Evolutionary conservation across 2,797 vertebrate genomes (phyloP).

Genomic region (Carduelis carduelis): DNA sequence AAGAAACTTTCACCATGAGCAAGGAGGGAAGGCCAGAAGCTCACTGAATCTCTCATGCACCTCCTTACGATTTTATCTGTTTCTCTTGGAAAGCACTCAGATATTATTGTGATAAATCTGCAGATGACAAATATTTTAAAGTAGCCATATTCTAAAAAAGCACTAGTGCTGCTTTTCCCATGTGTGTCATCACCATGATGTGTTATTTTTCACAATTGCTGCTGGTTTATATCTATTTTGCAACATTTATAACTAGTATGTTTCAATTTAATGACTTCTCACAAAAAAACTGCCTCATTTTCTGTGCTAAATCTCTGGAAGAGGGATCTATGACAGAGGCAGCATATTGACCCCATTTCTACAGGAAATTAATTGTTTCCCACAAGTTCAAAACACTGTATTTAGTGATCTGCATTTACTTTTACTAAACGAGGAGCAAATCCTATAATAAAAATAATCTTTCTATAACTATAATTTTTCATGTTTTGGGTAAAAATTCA

Average conservation of each 20-base stretch:
- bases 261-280: neutral
- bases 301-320: neutral
- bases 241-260: rapidly evolving
- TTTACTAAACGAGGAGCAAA: neutral
- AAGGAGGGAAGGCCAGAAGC: neutral
- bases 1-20: neutral
- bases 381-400: neutral
- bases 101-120: neutral
- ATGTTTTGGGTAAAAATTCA: slow-evolving; percentile 1
- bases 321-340: neutral
- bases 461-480: neutral
- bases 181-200: rapidly evolving
- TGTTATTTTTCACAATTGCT: neutral
- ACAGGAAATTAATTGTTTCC: neutral
- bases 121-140: neutral
- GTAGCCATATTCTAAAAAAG: neutral
- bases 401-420: neutral
- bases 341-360: neutral
- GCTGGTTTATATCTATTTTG: neutral
- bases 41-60: rapidly evolving
- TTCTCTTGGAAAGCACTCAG: neutral
- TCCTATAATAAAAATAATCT: neutral
- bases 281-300: neutral
- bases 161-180: neutral
- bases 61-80: neutral